Percentiles rank a stretch among this genome's conserved stretches.
Conservation (phyloP, 1,140 invertebrate species). For the Gryon sp. region DNA sequence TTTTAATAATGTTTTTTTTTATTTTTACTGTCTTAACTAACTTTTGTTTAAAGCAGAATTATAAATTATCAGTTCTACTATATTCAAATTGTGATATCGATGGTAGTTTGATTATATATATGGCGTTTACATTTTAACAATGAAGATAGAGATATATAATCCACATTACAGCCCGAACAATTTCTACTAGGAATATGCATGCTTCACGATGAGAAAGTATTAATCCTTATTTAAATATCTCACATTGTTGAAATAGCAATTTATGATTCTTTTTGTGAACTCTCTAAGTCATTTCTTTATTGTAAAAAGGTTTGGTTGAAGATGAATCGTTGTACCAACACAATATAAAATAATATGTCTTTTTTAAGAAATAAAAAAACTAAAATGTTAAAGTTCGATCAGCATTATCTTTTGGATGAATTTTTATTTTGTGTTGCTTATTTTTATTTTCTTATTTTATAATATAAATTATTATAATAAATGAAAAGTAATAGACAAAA, state of each 20-base stretch:
- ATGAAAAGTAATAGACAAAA: too few species aligned
- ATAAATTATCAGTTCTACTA: constrained; percentile 10
- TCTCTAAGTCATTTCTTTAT: constrained; percentile 43
- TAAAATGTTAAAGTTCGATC: too few species aligned
- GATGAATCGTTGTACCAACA: constrained; percentile 8
- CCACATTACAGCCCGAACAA: too few species aligned
- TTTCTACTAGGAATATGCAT: constrained; percentile 46
- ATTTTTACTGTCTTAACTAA: too few species aligned
- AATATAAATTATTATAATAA: too few species aligned
- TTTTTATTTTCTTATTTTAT: too few species aligned
- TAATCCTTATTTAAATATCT: constrained; percentile 46
- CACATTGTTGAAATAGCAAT: constrained; percentile 48
- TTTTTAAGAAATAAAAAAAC: too few species aligned
- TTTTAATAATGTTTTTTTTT: constrained; percentile 23
- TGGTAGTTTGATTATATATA: constrained; percentile 17
- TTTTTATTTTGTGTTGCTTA: too few species aligned
- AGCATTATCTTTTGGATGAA: too few species aligned
- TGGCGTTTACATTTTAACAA: constrained; percentile 45
- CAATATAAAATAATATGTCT: too few species aligned
- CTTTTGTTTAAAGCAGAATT: constrained; percentile 12
- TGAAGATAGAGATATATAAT: constrained; percentile 30
- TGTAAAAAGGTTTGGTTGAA: constrained; percentile 20
- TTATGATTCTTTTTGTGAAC: constrained; percentile 37
- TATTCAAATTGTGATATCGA: constrained; percentile 37
- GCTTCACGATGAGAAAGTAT: constrained; percentile 22